Base-by-base conservation (phyloP, 2,797 vertebrate genomes). In the Esox lucius region DNA sequence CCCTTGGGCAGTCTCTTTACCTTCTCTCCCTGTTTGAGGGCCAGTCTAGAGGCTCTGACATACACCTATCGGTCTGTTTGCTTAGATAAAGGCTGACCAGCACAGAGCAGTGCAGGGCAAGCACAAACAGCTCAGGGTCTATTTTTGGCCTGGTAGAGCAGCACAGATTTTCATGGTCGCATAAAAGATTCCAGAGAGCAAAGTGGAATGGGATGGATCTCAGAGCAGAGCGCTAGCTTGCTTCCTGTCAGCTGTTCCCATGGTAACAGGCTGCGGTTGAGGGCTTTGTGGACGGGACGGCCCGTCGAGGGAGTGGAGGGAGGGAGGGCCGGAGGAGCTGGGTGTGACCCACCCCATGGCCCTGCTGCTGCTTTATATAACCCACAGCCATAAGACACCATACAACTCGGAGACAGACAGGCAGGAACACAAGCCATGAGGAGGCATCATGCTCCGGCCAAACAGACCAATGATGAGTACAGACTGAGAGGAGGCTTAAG, bases 131-230 rank as follows among this genome's bases (percentile, higher is more conserved):
- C 17, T 49, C 13, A 73, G n/a, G 12, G 33, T 71, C 69, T 70
- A 71, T 76, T 74, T 81, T 48, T n/a, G 68, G 59, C 42, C 1
- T 17, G 75, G 68, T 70, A 39, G 39, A 74, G 69, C 33, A 76
- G 49, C 39, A 33, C 72, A 74, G 33, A 75, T 76, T 71, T 61
- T 73, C 68, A 71, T 70, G 22, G 69, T 75, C 62, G 71, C 19
- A 62, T 26, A 80, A 61, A 59, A 78, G 78, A 77, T 39, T 39
- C 33, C 65, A 81, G 72, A 75, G 74, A 78, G 53, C 72, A 78
- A 86, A 86, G 81, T 86, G 68, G 84, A 85, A 70, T 87, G 78
- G 69, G 80, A 87, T 87, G 84, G 78, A 78, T 67, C 75, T 46
- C 19, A 16, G 35, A 48, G 67, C 79, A 80, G 0, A 15, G 68